These are phyloP conservation scores for Urocyon cinereoargenteus DNA, from an alignment of 2,797 vertebrate genomes.

Conservation along the genomic window DNA sequence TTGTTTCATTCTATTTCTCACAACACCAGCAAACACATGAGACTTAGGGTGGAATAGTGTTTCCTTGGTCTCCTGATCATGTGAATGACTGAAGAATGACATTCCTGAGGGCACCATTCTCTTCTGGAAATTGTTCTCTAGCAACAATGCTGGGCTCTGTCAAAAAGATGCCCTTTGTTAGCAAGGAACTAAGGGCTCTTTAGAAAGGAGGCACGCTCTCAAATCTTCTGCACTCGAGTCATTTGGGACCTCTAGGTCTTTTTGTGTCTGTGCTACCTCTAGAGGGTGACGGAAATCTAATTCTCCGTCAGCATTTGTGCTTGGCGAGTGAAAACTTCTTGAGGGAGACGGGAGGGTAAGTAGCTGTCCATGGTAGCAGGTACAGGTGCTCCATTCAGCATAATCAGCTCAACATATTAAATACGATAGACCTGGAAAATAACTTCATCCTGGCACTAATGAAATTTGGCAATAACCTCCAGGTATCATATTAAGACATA, in stretches of 20 bases:
- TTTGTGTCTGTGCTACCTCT: not conserved
- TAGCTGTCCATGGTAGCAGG: slow-evolving; percentile 66
- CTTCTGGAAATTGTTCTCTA: not conserved
- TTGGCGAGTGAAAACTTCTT: not conserved
- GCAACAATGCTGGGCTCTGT: not conserved
- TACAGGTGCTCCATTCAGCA: not conserved
- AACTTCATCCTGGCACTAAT: not conserved
- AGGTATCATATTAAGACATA: slow-evolving; percentile 24
- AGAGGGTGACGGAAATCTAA: slow-evolving; percentile 15
- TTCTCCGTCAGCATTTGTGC: not conserved
- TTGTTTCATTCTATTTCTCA: not conserved
- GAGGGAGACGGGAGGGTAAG: not conserved
- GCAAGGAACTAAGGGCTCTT: not conserved
- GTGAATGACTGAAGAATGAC: not conserved
- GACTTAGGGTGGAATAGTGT: slow-evolving; percentile 10
- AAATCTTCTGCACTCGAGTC: not conserved
- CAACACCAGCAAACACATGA: not conserved
- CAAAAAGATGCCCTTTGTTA: slow-evolving; percentile 1
- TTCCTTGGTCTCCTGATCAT: slow-evolving; percentile 45
- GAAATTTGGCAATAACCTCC: not conserved
- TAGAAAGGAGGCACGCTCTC: not conserved
- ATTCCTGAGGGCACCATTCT: not conserved
- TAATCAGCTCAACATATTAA: not conserved
- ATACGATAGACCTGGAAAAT: not conserved
- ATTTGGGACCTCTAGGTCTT: not conserved